Conservation (phyloP, 2,888 invertebrate species). For the Platycnemis pennipes region DNA sequence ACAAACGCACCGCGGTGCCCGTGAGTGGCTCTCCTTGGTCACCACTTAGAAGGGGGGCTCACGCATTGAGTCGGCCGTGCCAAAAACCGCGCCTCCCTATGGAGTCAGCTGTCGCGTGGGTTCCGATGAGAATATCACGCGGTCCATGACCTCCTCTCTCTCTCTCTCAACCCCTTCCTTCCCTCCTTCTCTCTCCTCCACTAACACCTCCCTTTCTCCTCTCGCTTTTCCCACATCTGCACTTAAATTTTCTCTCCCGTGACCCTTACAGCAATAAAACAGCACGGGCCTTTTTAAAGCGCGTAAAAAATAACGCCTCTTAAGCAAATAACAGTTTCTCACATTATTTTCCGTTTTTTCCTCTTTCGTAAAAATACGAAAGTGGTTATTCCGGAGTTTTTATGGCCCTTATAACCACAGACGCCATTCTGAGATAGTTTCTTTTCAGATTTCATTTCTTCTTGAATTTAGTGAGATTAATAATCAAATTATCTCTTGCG, state of each 20-base stretch:
- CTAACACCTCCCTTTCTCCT: neutral
- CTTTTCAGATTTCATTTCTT: no score
- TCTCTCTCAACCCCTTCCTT: neutral
- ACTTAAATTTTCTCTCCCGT: neutral
- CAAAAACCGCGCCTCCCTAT: conserved; percentile 23
- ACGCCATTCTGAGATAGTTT: no score
- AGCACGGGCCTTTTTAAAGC: no score
- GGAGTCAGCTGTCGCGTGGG: conserved; percentile 51
- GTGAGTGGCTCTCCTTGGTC: conserved; percentile 5
- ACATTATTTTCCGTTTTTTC: no score
- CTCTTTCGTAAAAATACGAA: no score
- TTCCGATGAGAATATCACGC: conserved; percentile 48
- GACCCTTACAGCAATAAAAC: no score
- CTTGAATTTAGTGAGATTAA: no score
- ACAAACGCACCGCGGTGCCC: conserved; percentile 33
- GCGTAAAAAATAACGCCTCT: no score
- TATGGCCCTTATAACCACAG: no score
- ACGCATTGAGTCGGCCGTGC: neutral
- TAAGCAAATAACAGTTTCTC: no score
- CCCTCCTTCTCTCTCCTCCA: neutral
- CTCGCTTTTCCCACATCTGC: neutral
- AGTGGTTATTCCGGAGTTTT: no score
- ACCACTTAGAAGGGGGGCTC: conserved; percentile 29
- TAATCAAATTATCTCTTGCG: no score
- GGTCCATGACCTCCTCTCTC: conserved; percentile 57